Conservation (phyloP, 2,888 invertebrate genomes). For the Geophilus truncorum region DNA sequence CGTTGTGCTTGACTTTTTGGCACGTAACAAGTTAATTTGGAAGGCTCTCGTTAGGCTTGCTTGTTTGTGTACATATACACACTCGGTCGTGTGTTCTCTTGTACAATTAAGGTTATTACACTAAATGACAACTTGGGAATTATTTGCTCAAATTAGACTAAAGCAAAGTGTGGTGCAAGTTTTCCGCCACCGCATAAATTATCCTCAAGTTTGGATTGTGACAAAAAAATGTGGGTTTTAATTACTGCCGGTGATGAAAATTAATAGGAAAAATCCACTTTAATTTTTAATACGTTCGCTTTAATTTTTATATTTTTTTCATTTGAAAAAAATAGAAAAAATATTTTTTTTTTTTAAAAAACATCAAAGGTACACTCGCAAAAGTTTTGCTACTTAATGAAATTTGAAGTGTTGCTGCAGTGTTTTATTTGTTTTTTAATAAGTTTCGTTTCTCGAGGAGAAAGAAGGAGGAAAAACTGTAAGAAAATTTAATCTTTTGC, state of each 20-base stretch:
- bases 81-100: background rate
- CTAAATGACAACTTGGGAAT: slow-evolving; percentile 25
- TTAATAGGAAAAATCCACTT: background rate
- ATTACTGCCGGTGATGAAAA: background rate
- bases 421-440: slow-evolving; percentile 15
- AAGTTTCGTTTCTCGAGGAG: background rate
- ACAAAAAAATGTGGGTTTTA: background rate
- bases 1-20: slow-evolving; percentile 8
- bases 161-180: background rate
- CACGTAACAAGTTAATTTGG: slow-evolving; percentile 21
- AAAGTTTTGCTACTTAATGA: background rate
- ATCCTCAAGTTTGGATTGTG: background rate
- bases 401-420: background rate
- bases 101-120: slow-evolving; percentile 7
- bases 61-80: background rate
- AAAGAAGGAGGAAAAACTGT: background rate
- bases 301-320: no score
- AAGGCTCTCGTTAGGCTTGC: background rate
- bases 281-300: background rate
- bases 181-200: background rate
- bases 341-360: background rate
- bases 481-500: slow-evolving; percentile 10
- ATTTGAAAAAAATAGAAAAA: background rate
- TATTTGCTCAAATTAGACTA: background rate
- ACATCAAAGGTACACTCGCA: background rate